Evolutionary conservation across 2,797 vertebrate genomes (phyloP).

Genomic region (Toxotes lorentzi): DNA sequence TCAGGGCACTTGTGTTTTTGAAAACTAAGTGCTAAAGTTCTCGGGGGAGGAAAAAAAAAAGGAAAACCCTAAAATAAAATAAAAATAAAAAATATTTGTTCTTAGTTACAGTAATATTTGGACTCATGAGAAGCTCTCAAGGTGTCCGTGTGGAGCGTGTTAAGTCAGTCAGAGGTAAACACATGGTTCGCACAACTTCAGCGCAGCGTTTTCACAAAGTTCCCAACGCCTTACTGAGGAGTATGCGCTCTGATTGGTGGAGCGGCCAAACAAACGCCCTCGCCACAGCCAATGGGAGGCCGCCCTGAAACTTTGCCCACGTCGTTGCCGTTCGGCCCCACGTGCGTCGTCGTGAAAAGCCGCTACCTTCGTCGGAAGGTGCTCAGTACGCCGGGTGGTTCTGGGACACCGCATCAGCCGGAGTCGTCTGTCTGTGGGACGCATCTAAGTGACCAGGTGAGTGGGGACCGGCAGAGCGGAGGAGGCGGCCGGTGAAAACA

Average conservation of each 20-base stretch:
- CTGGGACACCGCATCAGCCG: rapidly evolving
- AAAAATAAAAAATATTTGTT: background rate
- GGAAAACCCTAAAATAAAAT: too few relatives aligned
- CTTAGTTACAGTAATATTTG: background rate
- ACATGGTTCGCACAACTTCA: conserved; percentile 15
- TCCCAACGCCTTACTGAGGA: conserved; percentile 26
- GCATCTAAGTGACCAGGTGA: conserved; percentile 61
- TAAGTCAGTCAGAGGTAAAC: conserved; percentile 57
- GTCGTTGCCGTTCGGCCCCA: conserved; percentile 9
- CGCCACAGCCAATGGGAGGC: conserved; percentile 70
- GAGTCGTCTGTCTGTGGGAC: background rate
- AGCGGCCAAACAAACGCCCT: conserved; percentile 65
- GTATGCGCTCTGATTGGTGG: conserved; percentile 45
- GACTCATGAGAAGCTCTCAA: conserved; percentile 32
- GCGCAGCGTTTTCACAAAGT: conserved; percentile 2
- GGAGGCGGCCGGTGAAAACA: too few relatives aligned
- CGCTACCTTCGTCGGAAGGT: background rate
- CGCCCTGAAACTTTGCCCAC: background rate
- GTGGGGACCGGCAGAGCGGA: background rate
- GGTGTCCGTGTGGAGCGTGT: conserved; percentile 21
- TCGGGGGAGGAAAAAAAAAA: too few relatives aligned
- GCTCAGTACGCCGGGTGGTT: background rate
- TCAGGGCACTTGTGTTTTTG: background rate
- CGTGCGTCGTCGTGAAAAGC: conserved; percentile 42
- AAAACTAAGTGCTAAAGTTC: background rate